Base-by-base conservation (phyloP, 2,888 invertebrate species). In the Ornithoptera alexandrae region DNA sequence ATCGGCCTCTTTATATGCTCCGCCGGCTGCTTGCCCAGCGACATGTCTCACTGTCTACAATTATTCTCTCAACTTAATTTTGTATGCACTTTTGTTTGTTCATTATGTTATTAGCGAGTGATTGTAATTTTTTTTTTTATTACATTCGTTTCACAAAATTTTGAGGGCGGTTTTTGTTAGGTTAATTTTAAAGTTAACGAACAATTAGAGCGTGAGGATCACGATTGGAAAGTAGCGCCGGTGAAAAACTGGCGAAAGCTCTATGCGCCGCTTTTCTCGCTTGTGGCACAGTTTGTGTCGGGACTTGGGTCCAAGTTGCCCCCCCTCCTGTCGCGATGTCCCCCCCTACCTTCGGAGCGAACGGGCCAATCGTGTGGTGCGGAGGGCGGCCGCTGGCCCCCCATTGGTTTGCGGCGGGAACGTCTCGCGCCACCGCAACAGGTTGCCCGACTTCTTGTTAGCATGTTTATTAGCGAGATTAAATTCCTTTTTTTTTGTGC, bases 1-100 rank as follows among this genome's bases (percentile, higher is more conserved):
- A 99, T 98, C 2, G 98, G 98, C 24, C 98, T 93, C 88, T 98
- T 99, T 82, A 99, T 98, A 88, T 98, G 97, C 15, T 95, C 95
- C 78, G 96, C 96, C 57, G 90, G 88, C 73, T 89, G 89, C 65
- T 92, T 92, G 6, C 86, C 89, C 73, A 92, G 79, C 65, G 92
- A 92, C 92, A 92, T 92, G 71, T 75, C 82, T 74, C 72, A 73
- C 68, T 22, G 53, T 12, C 7, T 39, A 30, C 8, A 18, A n/a
- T 53, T 53, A 10, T 46, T 46, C 12, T 56, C n/a, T 30, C 10
- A 20, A 56, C n/a, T 65, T 53, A 65, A 59, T 20, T 36, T 2
- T 61, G 24, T n/a, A 20, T 53, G 62, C 70, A 70, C 63, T 59
- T 59, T 63, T 53, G 70, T 70, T 61, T 61, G 30, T 70, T 24